Evolutionary conservation across 2,113 vertebrate species (phyloP).

Genomic region (Cyphomyrus discorhynchus): DNA sequence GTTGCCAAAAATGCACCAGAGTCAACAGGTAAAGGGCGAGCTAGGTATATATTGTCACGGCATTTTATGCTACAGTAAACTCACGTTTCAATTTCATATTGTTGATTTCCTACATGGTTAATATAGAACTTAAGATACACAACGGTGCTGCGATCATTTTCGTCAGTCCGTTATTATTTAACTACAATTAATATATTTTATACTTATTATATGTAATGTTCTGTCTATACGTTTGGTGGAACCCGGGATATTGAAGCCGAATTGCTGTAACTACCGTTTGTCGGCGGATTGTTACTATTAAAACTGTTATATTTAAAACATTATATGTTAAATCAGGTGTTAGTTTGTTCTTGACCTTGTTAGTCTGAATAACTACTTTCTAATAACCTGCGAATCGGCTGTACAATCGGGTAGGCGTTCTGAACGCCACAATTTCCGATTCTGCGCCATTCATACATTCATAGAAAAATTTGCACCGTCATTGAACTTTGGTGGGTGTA

Average conservation of each 20-base stretch:
- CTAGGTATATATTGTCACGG: neutral
- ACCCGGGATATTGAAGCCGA: neutral
- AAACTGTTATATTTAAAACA: neutral
- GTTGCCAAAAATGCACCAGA: slow-evolving; percentile 48
- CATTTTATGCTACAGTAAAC: neutral
- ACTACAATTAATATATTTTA: neutral
- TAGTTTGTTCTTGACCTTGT: neutral
- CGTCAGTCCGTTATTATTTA: neutral
- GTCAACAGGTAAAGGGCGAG: slow-evolving; percentile 62
- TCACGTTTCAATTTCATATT: neutral
- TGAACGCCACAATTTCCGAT: slow-evolving; percentile 20
- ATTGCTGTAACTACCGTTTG: neutral
- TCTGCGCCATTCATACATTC: slow-evolving; percentile 27
- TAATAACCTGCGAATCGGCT: neutral
- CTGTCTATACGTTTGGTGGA: neutral
- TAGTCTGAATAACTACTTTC: neutral
- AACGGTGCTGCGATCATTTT: neutral
- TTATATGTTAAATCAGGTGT: neutral
- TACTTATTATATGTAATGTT: neutral
- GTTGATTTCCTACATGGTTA: neutral
- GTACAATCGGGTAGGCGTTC: slow-evolving; percentile 27
- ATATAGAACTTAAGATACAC: neutral
- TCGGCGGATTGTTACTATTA: neutral
- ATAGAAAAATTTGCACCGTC: slow-evolving; percentile 36
- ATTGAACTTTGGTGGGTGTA: slow-evolving; percentile 26